Conservation (phyloP, 2,113 vertebrate species). For the Bubo bubo region DNA sequence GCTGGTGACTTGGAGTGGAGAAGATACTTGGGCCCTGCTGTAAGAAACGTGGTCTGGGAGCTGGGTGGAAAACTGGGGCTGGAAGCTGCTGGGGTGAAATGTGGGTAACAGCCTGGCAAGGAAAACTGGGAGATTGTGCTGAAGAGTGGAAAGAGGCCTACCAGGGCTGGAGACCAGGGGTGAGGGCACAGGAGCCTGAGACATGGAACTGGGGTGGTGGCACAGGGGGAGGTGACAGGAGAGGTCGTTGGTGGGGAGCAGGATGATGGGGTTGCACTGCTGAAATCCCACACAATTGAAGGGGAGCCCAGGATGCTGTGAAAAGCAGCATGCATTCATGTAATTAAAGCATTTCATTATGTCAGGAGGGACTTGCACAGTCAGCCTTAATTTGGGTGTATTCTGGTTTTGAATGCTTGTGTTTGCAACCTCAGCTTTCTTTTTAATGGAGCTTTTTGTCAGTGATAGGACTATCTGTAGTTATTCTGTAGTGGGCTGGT, state of each 20-base stretch:
- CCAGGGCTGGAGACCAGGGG: neutral
- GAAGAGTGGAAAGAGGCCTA: neutral
- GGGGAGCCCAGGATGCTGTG: neutral
- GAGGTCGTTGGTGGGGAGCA: neutral
- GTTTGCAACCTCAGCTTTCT: neutral
- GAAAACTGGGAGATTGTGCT: neutral
- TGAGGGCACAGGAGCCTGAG: neutral
- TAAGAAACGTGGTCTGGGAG: neutral
- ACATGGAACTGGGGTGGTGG: neutral
- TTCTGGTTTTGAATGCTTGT: neutral
- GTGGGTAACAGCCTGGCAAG: neutral
- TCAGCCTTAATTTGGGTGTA: neutral
- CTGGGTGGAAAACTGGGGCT: fast-evolving
- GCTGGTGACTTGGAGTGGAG: neutral
- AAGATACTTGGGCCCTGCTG: neutral
- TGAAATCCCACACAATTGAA: neutral
- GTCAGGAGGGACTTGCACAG: neutral
- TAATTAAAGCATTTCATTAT: neutral
- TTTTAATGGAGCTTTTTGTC: neutral
- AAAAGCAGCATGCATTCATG: neutral
- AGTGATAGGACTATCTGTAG: neutral
- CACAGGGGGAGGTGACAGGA: neutral
- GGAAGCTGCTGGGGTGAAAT: neutral
- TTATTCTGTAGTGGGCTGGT: neutral
- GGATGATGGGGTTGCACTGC: neutral